Conservation (phyloP, 1,140 invertebrate genomes). For the Aphidius ervi region DNA sequence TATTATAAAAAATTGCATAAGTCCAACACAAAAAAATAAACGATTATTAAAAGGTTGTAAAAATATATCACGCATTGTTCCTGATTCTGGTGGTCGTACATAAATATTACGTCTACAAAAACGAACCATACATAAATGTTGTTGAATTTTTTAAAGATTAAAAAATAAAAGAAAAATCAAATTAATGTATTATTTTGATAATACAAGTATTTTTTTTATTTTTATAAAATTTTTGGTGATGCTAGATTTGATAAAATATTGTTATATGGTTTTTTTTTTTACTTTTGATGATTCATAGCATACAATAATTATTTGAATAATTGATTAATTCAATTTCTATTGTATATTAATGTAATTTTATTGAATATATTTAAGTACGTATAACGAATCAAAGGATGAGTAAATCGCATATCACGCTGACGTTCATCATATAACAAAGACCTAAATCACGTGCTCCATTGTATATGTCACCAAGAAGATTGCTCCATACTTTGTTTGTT, state of each 20-base stretch:
- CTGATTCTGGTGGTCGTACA: slow-evolving; percentile 58
- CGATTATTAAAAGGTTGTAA: slow-evolving; percentile 58
- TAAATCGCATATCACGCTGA: slow-evolving; percentile 57
- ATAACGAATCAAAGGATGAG: slow-evolving; percentile 58
- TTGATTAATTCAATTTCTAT: too few species aligned
- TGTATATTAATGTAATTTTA: too few species aligned
- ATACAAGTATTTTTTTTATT: too few species aligned
- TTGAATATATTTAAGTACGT: slow-evolving; percentile 51
- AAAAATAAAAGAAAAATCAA: not conserved
- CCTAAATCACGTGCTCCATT: slow-evolving; percentile 57
- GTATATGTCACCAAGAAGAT: slow-evolving; percentile 58
- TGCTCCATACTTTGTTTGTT: slow-evolving; percentile 58
- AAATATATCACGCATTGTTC: slow-evolving; percentile 61
- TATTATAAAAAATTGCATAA: slow-evolving; percentile 52
- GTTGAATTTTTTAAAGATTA: too few species aligned
- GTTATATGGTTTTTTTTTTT: slow-evolving; percentile 4
- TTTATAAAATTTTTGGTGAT: too few species aligned
- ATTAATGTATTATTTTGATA: not conserved
- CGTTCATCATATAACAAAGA: slow-evolving; percentile 54
- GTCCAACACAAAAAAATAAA: slow-evolving; percentile 53
- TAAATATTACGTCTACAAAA: slow-evolving; percentile 64
- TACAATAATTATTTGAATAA: not conserved
- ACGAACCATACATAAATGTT: too few species aligned
- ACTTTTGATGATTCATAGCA: too few species aligned
- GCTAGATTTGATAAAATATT: slow-evolving; percentile 1